Conservation (phyloP, 2,888 invertebrate genomes). For the Salticus scenicus region DNA sequence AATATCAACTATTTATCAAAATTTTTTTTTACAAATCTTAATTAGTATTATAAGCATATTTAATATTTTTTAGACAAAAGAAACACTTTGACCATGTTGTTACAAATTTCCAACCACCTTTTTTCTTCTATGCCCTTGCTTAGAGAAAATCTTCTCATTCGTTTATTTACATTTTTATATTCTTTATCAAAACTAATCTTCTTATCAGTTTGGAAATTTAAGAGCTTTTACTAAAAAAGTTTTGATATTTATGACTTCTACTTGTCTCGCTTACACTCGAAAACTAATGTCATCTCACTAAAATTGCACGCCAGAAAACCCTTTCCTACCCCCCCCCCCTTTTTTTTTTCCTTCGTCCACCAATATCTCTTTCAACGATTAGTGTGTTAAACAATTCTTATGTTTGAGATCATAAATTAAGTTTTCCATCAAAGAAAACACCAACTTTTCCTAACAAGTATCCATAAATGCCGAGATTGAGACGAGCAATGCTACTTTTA, state of each 20-base stretch:
- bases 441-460: conserved; percentile 42
- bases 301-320: background rate
- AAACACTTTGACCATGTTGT: no score
- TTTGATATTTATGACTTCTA: background rate
- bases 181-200: background rate
- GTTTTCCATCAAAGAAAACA: conserved; percentile 14
- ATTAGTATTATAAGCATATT: no score
- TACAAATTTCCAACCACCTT: no score
- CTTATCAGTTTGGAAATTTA: background rate
- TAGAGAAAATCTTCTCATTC: no score
- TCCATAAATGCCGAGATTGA: conserved; percentile 67
- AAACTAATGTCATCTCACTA: background rate
- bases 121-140: no score
- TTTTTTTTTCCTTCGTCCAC: background rate
- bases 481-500: conserved; percentile 27
- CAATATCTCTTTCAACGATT: conserved; percentile 39
- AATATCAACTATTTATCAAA: no score
- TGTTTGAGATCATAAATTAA: conserved; percentile 57
- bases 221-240: background rate
- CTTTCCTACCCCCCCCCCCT: background rate
- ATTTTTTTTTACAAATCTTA: no score
- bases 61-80: no score
- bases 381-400: conserved; percentile 24
- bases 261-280: background rate
- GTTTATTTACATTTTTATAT: conserved; percentile 2